Evolutionary conservation across 1,140 invertebrate species (phyloP).

Genomic region (Drosophila lacteicornis): DNA sequence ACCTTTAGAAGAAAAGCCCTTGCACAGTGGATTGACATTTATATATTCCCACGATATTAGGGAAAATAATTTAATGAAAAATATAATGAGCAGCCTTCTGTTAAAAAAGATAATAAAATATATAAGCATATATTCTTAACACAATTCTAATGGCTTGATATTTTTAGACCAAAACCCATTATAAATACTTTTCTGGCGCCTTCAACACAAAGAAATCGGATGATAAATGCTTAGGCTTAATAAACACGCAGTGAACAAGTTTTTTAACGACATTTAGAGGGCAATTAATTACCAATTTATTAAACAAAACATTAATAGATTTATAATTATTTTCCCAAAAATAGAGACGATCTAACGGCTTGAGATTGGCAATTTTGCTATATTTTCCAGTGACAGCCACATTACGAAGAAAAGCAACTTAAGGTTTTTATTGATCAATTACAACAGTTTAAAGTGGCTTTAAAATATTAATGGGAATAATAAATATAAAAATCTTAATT

Average conservation of each 20-base stretch:
- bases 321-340: neutral
- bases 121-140: neutral
- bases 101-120: neutral
- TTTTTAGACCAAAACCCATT: constrained; percentile 7
- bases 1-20: neutral
- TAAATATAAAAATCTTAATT: neutral
- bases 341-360: neutral
- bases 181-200: neutral
- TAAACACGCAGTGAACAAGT: constrained; percentile 3
- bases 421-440: constrained; percentile 3
- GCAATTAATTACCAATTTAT: neutral
- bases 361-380: neutral
- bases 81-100: neutral
- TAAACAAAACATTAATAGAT: neutral
- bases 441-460: constrained; percentile 7
- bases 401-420: neutral
- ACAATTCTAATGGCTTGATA: constrained; percentile 1
- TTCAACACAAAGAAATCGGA: neutral
- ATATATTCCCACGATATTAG: neutral
- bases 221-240: constrained; percentile 1
- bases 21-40: constrained; percentile 42
- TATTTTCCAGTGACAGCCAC: neutral
- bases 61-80: neutral
- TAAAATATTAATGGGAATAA: constrained; percentile 6
- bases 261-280: constrained; percentile 2